Evolutionary conservation across 2,888 invertebrate species (phyloP).

Genomic region (Ectobius pallidus): DNA sequence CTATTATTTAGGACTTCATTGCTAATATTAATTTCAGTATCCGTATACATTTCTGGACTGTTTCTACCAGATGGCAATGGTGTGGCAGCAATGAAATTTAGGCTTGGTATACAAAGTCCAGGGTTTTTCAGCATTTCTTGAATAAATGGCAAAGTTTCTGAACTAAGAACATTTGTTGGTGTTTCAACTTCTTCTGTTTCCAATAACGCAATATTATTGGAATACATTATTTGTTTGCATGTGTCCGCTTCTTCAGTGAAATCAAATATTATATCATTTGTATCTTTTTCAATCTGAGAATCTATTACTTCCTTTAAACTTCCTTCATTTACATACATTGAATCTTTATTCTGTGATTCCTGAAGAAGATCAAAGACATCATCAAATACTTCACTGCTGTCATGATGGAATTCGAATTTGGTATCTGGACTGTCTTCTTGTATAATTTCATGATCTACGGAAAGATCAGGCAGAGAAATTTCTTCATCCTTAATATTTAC

Average conservation of each 20-base stretch:
- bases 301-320: too few relatives aligned
- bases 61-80: conserved; percentile 38
- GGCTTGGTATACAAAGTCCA: conserved; percentile 31
- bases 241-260: too few relatives aligned
- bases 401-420: not conserved
- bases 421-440: too few relatives aligned
- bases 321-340: too few relatives aligned
- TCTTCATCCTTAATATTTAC: too few relatives aligned
- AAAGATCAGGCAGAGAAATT: too few relatives aligned
- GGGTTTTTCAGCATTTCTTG: not conserved
- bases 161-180: not conserved
- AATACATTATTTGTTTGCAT: too few relatives aligned
- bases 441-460: too few relatives aligned
- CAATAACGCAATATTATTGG: too few relatives aligned
- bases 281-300: not conserved
- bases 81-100: conserved; percentile 39
- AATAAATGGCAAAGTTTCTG: not conserved
- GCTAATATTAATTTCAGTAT: too few relatives aligned
- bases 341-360: not conserved
- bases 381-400: not conserved
- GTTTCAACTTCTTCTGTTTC: not conserved
- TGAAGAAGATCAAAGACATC: not conserved
- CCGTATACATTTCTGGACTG: conserved; percentile 29
- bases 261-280: too few relatives aligned
- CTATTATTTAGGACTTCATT: too few relatives aligned